Base-by-base conservation (phyloP, 2,113 vertebrate species). In the Nibea albiflora region DNA sequence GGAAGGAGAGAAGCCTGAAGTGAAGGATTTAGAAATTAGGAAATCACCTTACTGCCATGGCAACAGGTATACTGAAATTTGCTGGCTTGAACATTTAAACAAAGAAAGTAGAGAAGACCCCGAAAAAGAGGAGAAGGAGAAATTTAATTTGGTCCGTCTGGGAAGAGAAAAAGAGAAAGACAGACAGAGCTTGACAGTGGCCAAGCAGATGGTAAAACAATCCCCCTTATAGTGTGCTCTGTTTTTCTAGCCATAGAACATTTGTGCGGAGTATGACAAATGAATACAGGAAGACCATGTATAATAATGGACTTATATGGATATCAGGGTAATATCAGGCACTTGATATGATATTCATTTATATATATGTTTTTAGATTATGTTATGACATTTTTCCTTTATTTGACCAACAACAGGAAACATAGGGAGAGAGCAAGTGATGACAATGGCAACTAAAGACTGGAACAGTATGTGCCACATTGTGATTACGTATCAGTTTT, bases 31-130 rank as follows among this genome's bases (percentile, higher is more conserved):
- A 20, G 12, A 49, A 46, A 62, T 54, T 4, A 35, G 35, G n/a
- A 76, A 63, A 63, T 49, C 9, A 22, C 26, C 49, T 44, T 53
- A 50, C 64, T 69, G 28, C 62, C 52, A 74, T 73, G 50, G 78
- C 52, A 73, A 79, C 78, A 16, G 39, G 61, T 47, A 11, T 28
- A 60, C 3, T 35, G 8, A 46, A 67, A 50, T 17, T 44, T 53
- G 12, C 31, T 58, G 26, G 63, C 47, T 17, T 64, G 39, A 46
- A 63, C 5, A 73, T 14, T 57, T 20, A 46, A 54, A 35, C 0
- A 67, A 63, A 31, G 17, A 47, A 60, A 65, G n/a, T 31, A 73
- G 54, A 28, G 46, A 46, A 49, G 42, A 24, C 2, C 0, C 16
- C 47, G 78, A 69, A 54, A 62, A 28, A 57, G 20, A 26, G 26